Base-by-base conservation (phyloP, 2,797 vertebrate genomes). In the Clarias platycephalus region DNA sequence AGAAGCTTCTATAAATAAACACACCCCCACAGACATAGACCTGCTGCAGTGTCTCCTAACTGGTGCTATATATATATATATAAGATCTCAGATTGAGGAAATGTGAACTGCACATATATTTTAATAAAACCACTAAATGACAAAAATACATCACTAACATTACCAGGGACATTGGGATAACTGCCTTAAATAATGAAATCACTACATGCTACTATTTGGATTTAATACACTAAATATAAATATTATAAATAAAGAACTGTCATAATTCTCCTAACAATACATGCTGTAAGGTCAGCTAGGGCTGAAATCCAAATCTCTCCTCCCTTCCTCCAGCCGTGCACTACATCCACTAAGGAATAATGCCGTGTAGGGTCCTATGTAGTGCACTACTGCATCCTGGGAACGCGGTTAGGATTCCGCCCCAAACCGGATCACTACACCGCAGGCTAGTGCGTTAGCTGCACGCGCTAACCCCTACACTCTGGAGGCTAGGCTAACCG, bases 401-500 rank as follows among this genome's bases (percentile, higher is more conserved):
- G 26, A 79, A 3, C 0, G 15, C 31, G n/a, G 40, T 44, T 10
- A 44, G 6, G 37, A 26, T 26, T 5, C 34, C 6, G 22, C 28
- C 22, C 18, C 57, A n/a, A 37, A 15, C 75, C 31, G 7, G 22
- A 26, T 74, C 15, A 28, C 9, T 8, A 15, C 6, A 9, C 20
- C 6, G 12, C 3, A 31, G 3, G 71, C 49, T 71, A 7, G 26
- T 3, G 71, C 28, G 71, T 74, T 74, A 76, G 74, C 74, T 31
- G 20, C 31, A 6, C 26, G 10, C 18, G 74, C 53, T 58, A 76
- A 31, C 8, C 9, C 10, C 44, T 5, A 53, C 49, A 31, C 16
- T 5, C n/a, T 0, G 31, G 62, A 20, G n/a, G 70, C 58, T 83
- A 86, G 34, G 88, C 85, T 85, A 88, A 83, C 49, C 20, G 68